Conservation (phyloP, 2,113 vertebrate species). For the Capreolus pygargus region DNA sequence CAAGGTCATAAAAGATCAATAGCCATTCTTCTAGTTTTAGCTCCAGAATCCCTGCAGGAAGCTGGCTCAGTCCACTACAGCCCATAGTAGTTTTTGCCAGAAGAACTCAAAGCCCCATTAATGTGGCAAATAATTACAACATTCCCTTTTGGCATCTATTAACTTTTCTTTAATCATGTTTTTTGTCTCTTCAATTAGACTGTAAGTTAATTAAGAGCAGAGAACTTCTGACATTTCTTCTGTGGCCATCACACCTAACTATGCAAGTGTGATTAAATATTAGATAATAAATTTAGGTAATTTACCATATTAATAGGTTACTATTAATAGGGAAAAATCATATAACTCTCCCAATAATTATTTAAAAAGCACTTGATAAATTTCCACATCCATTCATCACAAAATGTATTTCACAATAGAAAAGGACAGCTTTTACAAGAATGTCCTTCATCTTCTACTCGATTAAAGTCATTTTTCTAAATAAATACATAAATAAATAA, state of each 20-base stretch:
- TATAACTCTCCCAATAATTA: neutral
- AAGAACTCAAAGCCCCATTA: conserved; percentile 30
- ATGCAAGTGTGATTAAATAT: conserved; percentile 32
- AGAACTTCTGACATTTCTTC: conserved; percentile 49
- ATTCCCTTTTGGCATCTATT: conserved; percentile 25
- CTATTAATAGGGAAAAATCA: neutral
- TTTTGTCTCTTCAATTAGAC: conserved; percentile 51
- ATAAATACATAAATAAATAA: neutral
- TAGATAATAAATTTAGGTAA: conserved; percentile 14
- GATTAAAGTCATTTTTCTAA: neutral
- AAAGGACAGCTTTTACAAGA: neutral
- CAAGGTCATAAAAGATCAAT: neutral
- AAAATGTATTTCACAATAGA: neutral
- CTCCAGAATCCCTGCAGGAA: neutral
- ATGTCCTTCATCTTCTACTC: neutral
- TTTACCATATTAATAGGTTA: conserved; percentile 18
- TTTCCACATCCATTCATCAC: neutral
- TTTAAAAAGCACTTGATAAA: conserved; percentile 10
- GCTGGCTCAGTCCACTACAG: neutral
- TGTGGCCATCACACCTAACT: neutral
- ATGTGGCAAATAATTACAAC: conserved; percentile 54
- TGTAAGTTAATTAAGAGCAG: conserved; percentile 48
- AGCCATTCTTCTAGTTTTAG: neutral
- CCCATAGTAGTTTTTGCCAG: neutral
- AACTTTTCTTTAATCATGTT: conserved; percentile 51